Evolutionary conservation across 2,113 vertebrate genomes (phyloP).

Genomic region (Myiagra hebetior): DNA sequence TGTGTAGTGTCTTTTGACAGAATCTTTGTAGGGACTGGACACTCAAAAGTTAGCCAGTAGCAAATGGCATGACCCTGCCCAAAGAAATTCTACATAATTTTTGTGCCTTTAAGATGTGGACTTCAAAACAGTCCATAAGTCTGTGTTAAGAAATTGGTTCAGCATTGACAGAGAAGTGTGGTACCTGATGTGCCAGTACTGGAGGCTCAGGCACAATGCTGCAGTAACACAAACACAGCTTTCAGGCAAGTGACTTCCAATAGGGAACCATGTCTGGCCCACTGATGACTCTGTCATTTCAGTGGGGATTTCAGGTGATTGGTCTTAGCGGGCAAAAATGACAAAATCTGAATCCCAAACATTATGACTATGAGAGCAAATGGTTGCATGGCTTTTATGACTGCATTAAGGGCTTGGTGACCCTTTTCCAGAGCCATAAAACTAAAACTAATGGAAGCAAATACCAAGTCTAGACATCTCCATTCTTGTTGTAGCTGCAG

Average conservation of each 20-base stretch:
- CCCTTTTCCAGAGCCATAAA: neutral
- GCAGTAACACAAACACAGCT: neutral
- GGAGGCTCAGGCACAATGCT: neutral
- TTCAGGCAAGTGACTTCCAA: neutral
- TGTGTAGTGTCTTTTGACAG: neutral
- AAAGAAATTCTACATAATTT: neutral
- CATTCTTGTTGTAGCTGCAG: neutral
- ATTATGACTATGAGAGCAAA: neutral
- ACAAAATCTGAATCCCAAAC: neutral
- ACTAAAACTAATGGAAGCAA: neutral
- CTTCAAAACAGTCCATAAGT: neutral
- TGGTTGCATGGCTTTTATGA: neutral
- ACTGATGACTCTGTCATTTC: neutral
- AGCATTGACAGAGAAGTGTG: neutral
- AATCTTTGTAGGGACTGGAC: neutral
- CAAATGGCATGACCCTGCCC: neutral
- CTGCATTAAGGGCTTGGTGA: fast-evolving
- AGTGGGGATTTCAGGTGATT: neutral
- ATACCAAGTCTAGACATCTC: neutral
- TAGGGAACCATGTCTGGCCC: neutral
- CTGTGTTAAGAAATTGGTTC: neutral
- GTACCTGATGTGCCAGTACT: neutral
- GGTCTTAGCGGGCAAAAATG: neutral
- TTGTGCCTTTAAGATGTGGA: neutral
- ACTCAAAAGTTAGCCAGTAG: neutral